Evolutionary conservation across 2,888 invertebrate genomes (phyloP), one percentile per base, ranked within the genome.

Genomic region (Stomorhina lunata): DNA sequence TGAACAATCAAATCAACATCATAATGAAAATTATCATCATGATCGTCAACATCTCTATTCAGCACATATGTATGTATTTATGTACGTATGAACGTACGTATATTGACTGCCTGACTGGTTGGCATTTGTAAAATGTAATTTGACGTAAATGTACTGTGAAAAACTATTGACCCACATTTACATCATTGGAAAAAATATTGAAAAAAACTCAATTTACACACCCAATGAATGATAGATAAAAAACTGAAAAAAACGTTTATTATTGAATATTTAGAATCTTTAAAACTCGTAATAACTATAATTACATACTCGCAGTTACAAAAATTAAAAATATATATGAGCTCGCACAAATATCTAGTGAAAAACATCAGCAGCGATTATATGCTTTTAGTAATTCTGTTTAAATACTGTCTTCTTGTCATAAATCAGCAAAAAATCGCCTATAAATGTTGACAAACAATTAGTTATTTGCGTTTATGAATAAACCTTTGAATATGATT

Each of bases 151-250:
- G 45, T 72, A 72, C 66, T 81, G 81, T 81, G 77, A 81, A 81
- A 77, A 81, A 61, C 71, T 81, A 81, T 81, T 81, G 81, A 81
- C 81, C 81, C 72, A 81, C 77, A 72, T 81, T 72, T 68, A 63
- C 45, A 76, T 29, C 76, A 76, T 75, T 71, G 76, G 34, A 76
- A 76, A 75, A n/a, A n/a, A n/a, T n/a, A 68, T 29, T 17, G 2
- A 29, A 25, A 57, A 69, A 68, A 53, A 57, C 17, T 7, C 15
- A n/a, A 45, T 25, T 3, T 20, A 69, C 73, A 59, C 76, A 53
- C 59, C 59, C 50, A 50, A 7, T 65, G 6, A 57, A 32, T 69
- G 29, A 48, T 43, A 20, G 22, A 69, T 69, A 27, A 34, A 57
- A 45, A 65, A 63, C 15, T 4, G 12, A 20, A 10, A 61, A 59